Conservation (phyloP, 2,113 vertebrate species). For the Numida meleagris region DNA sequence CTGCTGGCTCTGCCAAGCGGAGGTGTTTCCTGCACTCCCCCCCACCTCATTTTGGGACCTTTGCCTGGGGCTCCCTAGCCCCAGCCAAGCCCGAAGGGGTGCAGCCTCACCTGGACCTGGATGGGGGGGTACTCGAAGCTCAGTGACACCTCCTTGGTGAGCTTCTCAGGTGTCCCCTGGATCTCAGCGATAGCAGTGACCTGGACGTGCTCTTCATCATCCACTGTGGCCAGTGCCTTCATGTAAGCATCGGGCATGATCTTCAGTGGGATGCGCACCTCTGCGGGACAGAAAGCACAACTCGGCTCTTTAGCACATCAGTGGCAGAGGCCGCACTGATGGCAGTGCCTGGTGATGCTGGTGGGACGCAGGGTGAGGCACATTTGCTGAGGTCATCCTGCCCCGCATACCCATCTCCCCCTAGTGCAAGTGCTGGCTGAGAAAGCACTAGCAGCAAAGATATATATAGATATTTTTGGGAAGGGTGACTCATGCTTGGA, state of each 20-base stretch:
- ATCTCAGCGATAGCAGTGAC: conserved; percentile 39
- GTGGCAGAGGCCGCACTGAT: neutral
- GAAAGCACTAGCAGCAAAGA: neutral
- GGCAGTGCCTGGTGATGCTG: neutral
- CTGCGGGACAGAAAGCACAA: conserved; percentile 8
- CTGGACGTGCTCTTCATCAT: conserved; percentile 59
- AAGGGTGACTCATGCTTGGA: neutral
- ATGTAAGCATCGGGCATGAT: conserved; percentile 14
- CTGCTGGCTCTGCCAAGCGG: neutral
- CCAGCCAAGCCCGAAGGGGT: rapidly evolving
- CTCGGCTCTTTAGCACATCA: neutral
- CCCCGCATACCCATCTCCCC: neutral
- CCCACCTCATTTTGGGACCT: neutral
- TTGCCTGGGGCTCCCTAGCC: neutral
- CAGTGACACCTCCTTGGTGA: conserved; percentile 4
- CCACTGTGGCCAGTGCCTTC: neutral
- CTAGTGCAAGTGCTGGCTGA: neutral
- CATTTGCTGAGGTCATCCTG: neutral
- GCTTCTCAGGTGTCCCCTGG: conserved; percentile 2
- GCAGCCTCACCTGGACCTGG: conserved; percentile 69
- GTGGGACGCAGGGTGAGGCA: rapidly evolving
- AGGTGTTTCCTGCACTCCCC: neutral
- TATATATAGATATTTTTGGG: neutral
- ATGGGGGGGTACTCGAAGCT: conserved; percentile 68
- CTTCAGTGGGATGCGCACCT: conserved; percentile 47